Base-by-base conservation (phyloP, 37 sponge, comb jelly and placozoan genomes). In the Aplysina aerophoba region DNA sequence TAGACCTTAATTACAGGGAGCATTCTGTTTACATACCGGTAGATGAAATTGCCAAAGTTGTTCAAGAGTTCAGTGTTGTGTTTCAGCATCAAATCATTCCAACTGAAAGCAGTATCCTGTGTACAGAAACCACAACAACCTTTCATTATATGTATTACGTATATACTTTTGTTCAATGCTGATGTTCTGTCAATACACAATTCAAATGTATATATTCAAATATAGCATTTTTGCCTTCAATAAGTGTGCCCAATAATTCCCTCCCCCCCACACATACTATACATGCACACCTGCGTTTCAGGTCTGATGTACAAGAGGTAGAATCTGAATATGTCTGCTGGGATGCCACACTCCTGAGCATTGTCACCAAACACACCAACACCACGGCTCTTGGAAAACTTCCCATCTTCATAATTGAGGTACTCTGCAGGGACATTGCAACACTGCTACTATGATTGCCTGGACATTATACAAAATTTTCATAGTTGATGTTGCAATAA, bases 401-500 rank as follows among this genome's bases (percentile, higher is more conserved):
- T 96, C 17, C 91, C 91, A 64, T 88, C 93, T 57, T 96, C 93
- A 84, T 93, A 93, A 68, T 93, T 93, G 55, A 96, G 88, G 67
- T 88, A 96, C 35, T 96, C 96, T 84, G 31, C 1, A 86, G 0
- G n/a, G 21, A 44, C 8, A 44, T 44, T 44, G 50, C 8, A 44
- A 44, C 50, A 44, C 8, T 44, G 50, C 50, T 8, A 44, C 50
- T 44, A 8, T 44, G 50, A n/a, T n/a, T n/a, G 50, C 50, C 50
- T 11, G 8, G 6, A 44, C 8, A 8, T 3, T 44, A 11, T 44
- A 8, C 6, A 8, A 44, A 44, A 44, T 8, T 44, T 44, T 44
- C 50, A 44, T n/a, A n/a, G n/a, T n/a, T n/a, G n/a, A n/a, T n/a
- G n/a, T n/a, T n/a, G n/a, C n/a, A n/a, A n/a, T n/a, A n/a, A n/a